Evolutionary conservation across 92 coral and sea anemone genomes (phyloP).

Genomic region (Anthopleura xanthogrammica): DNA sequence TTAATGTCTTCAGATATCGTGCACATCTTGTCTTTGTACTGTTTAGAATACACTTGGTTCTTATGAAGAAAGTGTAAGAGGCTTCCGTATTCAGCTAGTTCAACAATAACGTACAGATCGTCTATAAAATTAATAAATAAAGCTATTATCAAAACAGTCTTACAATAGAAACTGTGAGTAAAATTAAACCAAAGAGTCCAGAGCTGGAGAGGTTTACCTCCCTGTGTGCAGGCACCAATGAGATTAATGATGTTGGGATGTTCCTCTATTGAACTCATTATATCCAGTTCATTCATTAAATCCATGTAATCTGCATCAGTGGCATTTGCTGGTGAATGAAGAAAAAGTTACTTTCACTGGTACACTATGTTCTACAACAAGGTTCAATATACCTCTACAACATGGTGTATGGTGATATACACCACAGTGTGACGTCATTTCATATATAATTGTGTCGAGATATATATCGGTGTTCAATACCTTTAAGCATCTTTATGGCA

Average conservation of each 20-base stretch:
- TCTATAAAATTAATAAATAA: background rate
- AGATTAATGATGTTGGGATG: slow-evolving; percentile 70
- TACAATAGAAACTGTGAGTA: too few relatives aligned
- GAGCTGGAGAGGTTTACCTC: background rate
- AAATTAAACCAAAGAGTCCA: too few relatives aligned
- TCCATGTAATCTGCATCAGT: slow-evolving; percentile 52
- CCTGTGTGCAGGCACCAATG: slow-evolving; percentile 56
- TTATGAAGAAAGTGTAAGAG: slow-evolving; percentile 12
- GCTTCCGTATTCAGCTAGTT: slow-evolving; percentile 26
- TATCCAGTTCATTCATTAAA: slow-evolving; percentile 57
- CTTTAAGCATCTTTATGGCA: too few relatives aligned
- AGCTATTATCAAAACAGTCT: too few relatives aligned
- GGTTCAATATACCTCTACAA: too few relatives aligned
- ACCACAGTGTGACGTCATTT: too few relatives aligned
- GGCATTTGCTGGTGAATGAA: slow-evolving; percentile 35
- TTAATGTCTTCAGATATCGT: slow-evolving; percentile 6
- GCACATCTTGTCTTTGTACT: background rate
- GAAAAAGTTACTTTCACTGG: background rate
- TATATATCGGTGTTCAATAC: too few relatives aligned
- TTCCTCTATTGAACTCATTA: slow-evolving; percentile 46
- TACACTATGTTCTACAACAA: too few relatives aligned
- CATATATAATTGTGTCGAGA: too few relatives aligned
- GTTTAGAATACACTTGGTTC: background rate
- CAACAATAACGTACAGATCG: slow-evolving; percentile 10
- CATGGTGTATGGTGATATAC: too few relatives aligned